A percentile compares a stretch with the other conserved stretches of the same genome.
These are phyloP conservation scores for Drosophila stalkeri DNA, from an alignment of 2,888 invertebrate genomes.

Conservation along the genomic window DNA sequence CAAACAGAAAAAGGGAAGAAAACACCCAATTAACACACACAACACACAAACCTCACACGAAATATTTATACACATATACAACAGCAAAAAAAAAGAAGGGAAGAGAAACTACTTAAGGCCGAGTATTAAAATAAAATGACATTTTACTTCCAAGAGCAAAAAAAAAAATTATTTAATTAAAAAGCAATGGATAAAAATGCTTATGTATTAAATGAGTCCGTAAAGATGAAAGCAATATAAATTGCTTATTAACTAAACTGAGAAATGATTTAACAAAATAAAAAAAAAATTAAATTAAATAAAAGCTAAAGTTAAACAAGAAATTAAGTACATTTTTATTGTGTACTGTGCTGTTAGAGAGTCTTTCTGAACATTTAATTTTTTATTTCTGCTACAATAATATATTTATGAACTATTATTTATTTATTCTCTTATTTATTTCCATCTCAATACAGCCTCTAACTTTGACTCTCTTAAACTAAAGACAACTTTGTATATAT, in stretches of 20 bases:
- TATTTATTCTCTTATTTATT: background rate
- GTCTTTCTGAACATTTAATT: background rate
- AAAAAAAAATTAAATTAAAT: constrained; percentile 8
- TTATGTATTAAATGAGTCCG: constrained; percentile 41
- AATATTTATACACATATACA: constrained; percentile 48
- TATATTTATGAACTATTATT: background rate
- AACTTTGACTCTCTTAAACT: constrained; percentile 14
- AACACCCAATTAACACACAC: constrained; percentile 61
- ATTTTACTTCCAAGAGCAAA: constrained; percentile 47
- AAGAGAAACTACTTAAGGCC: constrained; percentile 21
- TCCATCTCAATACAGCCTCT: background rate
- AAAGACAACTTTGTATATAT: constrained; percentile 59
- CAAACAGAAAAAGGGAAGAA: constrained; percentile 15
- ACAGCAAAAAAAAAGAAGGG: background rate
- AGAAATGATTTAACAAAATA: constrained; percentile 1
- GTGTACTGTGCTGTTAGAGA: constrained; percentile 28
- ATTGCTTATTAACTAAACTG: constrained; percentile 43
- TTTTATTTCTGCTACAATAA: background rate
- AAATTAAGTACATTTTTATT: constrained; percentile 1
- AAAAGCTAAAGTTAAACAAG: background rate
- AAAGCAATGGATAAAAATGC: constrained; percentile 53
- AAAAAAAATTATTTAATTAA: constrained; percentile 18
- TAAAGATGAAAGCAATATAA: constrained; percentile 56
- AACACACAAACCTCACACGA: constrained; percentile 76
- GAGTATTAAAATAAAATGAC: constrained; percentile 32